Conservation (phyloP, 2,113 vertebrate species). For the Acinonyx jubatus region DNA sequence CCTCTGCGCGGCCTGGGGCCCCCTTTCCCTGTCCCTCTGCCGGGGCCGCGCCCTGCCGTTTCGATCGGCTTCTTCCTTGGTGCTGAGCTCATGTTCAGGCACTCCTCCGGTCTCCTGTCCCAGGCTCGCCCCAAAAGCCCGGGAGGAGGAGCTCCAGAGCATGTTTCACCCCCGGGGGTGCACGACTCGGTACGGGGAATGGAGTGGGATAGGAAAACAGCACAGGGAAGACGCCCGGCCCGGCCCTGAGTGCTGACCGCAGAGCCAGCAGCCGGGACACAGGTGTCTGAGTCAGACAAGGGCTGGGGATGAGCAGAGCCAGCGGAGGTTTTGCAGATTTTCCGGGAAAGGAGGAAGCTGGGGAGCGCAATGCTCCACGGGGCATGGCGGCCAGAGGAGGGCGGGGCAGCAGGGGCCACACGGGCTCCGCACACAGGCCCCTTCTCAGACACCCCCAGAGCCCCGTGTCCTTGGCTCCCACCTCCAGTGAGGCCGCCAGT, state of each 20-base stretch:
- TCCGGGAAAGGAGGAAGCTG: too few species aligned
- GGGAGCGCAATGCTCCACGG: accelerated
- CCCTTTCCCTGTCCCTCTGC: neutral
- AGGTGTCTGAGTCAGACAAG: accelerated
- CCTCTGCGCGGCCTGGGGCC: accelerated
- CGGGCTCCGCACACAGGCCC: neutral
- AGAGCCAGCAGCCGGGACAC: neutral
- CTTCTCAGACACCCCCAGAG: neutral
- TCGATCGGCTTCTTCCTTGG: neutral
- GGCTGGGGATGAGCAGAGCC: accelerated
- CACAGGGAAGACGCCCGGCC: accelerated
- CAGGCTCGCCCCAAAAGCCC: too few species aligned
- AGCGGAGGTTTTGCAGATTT: neutral
- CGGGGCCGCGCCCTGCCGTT: accelerated
- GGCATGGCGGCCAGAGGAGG: neutral
- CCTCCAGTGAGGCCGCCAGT: accelerated
- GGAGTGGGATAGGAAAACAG: too few species aligned
- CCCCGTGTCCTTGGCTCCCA: accelerated
- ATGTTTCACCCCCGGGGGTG: neutral
- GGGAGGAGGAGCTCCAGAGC: neutral
- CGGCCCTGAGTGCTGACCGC: accelerated
- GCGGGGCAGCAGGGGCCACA: accelerated
- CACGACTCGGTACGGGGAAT: neutral
- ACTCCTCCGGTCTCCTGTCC: too few species aligned
- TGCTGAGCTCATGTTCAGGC: neutral